phyloP scores from a whole-genome alignment of 1,140 invertebrate species.

The Megathymus violae region DNA sequence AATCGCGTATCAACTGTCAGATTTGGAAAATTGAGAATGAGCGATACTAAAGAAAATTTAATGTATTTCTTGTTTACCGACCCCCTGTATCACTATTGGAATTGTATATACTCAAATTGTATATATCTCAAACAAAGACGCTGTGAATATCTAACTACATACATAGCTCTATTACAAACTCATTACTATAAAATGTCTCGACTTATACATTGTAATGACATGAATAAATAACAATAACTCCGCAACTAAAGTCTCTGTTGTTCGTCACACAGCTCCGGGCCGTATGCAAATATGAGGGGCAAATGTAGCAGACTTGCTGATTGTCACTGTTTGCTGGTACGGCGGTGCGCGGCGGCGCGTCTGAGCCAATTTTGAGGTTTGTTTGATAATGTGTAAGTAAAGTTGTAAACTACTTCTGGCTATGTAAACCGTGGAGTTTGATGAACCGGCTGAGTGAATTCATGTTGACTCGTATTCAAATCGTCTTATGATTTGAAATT shows the following conservation, averaged over 20 bases:
- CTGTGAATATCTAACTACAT: background rate
- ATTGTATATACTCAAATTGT: no score
- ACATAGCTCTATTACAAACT: background rate
- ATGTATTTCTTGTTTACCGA: no score
- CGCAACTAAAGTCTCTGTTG: constrained; percentile 1
- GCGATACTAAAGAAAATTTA: no score
- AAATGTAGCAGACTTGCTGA: background rate
- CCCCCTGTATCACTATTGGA: no score
- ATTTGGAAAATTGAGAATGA: no score
- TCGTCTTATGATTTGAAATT: no score
- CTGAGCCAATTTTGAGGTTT: background rate
- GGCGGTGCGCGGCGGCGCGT: background rate
- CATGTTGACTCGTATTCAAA: no score
- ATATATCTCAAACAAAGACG: background rate
- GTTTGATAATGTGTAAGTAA: constrained; percentile 8
- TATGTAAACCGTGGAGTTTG: background rate
- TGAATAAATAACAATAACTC: constrained; percentile 5
- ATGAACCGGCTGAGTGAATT: background rate
- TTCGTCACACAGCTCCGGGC: background rate
- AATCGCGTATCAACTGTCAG: no score
- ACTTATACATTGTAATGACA: background rate
- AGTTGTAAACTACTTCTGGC: constrained; percentile 2
- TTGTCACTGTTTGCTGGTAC: constrained; percentile 6
- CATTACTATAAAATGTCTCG: background rate
- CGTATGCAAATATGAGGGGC: constrained; percentile 12